These are phyloP conservation scores for Geophilus truncorum DNA, from an alignment of 2,888 invertebrate species.

Conservation along the genomic window DNA sequence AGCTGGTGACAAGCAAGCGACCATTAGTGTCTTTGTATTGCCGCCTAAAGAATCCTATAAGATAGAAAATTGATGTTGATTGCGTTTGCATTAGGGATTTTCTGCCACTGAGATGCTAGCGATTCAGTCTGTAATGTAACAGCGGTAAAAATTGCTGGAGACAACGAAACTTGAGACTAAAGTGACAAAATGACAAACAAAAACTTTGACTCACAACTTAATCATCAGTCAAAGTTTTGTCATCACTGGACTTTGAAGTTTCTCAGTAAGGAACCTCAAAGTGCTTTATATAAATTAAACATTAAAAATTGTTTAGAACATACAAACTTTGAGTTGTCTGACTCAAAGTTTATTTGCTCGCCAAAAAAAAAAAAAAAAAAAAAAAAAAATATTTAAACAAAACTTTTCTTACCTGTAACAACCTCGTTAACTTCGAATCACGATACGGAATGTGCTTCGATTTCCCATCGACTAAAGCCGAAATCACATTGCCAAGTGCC, in stretches of 20 bases:
- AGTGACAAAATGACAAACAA: too few species aligned
- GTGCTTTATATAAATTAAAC: not conserved
- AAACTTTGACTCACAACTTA: too few species aligned
- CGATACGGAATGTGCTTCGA: slow-evolving; percentile 74
- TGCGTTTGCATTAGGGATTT: not conserved
- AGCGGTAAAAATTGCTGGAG: too few species aligned
- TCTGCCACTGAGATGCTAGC: too few species aligned
- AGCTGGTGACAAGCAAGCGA: slow-evolving; percentile 74
- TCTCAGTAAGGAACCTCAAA: too few species aligned
- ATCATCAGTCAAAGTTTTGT: too few species aligned
- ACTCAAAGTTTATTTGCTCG: too few species aligned
- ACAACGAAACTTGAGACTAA: too few species aligned
- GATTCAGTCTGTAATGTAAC: too few species aligned
- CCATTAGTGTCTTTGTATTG: slow-evolving; percentile 83
- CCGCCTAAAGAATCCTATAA: slow-evolving; percentile 71
- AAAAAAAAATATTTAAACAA: too few species aligned
- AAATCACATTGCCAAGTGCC: slow-evolving; percentile 83
- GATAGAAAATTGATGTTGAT: not conserved
- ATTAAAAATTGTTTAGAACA: not conserved
- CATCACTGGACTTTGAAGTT: too few species aligned
- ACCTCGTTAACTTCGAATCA: slow-evolving; percentile 76
- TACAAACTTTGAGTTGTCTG: not conserved
- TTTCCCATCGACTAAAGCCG: slow-evolving; percentile 75
- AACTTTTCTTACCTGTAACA: slow-evolving; percentile 63
- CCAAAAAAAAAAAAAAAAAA: not conserved